phyloP scores from a whole-genome alignment of 2,797 vertebrate species.

The Fundulus diaphanus region DNA sequence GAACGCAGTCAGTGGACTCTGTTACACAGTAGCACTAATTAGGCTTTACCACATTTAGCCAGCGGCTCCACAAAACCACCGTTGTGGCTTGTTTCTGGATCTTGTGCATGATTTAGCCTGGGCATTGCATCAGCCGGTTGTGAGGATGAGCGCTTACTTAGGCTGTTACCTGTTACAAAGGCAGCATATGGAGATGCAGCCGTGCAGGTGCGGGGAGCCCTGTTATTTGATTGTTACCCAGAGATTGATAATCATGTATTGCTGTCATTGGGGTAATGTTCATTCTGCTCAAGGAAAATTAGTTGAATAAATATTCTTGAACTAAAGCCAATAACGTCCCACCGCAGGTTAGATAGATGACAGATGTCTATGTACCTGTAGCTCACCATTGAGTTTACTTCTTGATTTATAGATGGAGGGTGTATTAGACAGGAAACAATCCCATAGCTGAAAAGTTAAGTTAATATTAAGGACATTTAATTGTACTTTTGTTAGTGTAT shows the following conservation, averaged over 20 bases:
- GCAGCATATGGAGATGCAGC: slow-evolving; percentile 71
- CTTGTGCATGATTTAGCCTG: slow-evolving; percentile 59
- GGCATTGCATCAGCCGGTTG: slow-evolving; percentile 69
- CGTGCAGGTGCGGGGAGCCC: slow-evolving; percentile 64
- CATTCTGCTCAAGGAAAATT: slow-evolving; percentile 49
- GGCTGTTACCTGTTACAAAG: slow-evolving; percentile 49
- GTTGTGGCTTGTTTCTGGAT: slow-evolving; percentile 71
- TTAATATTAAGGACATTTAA: too few species aligned
- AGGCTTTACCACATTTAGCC: slow-evolving; percentile 74
- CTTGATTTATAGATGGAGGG: slow-evolving; percentile 27
- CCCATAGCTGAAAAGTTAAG: slow-evolving; percentile 13
- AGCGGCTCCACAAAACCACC: slow-evolving; percentile 71
- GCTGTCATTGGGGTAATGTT: slow-evolving; percentile 60
- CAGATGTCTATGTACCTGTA: slow-evolving; percentile 80
- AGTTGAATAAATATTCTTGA: slow-evolving; percentile 60
- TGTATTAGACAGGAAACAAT: slow-evolving; percentile 44
- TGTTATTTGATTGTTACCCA: slow-evolving; percentile 75
- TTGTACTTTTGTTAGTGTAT: too few species aligned
- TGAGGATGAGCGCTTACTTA: slow-evolving; percentile 56
- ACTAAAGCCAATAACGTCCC: slow-evolving; percentile 31
- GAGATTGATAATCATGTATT: slow-evolving; percentile 78
- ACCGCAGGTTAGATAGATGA: slow-evolving; percentile 67
- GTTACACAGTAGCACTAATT: slow-evolving; percentile 79
- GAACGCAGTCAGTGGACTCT: slow-evolving; percentile 75
- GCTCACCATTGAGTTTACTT: slow-evolving; percentile 62